A percentile compares a stretch with the other conserved stretches of the same genome.
phyloP scores from a whole-genome alignment of 2,113 vertebrate genomes.

The Cololabis saira region DNA sequence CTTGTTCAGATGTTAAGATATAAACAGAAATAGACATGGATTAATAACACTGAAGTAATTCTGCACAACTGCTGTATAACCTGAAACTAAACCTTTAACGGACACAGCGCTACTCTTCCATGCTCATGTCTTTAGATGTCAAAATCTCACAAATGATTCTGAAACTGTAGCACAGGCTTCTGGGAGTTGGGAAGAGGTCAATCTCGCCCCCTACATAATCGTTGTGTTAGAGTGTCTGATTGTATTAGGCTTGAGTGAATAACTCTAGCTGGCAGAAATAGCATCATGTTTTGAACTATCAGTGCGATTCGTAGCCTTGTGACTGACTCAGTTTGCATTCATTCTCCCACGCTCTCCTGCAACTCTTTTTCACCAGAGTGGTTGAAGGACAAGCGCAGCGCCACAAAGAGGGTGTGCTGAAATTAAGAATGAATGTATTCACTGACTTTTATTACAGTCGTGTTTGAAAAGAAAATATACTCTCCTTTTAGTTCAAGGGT shows the following conservation, averaged over 20 bases:
- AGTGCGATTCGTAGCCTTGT: conserved; percentile 60
- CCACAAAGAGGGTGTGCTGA: background rate
- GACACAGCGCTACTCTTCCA: background rate
- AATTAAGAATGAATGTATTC: conserved; percentile 56
- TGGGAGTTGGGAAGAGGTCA: conserved; percentile 69
- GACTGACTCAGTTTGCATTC: conserved; percentile 73
- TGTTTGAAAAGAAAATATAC: conserved; percentile 9
- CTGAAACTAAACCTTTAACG: background rate
- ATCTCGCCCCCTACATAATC: conserved; percentile 64
- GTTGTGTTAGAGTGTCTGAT: conserved; percentile 74
- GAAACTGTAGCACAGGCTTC: conserved; percentile 53
- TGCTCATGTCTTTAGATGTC: conserved; percentile 13
- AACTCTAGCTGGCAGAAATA: conserved; percentile 75
- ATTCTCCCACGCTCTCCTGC: conserved; percentile 65
- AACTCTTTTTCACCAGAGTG: conserved; percentile 37
- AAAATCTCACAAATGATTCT: conserved; percentile 42
- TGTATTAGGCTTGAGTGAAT: conserved; percentile 75
- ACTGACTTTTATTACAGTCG: conserved; percentile 24
- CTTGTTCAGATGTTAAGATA: too few relatives aligned
- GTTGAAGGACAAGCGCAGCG: conserved; percentile 55
- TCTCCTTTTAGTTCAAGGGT: too few relatives aligned
- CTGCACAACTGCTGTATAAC: background rate
- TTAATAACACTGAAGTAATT: background rate
- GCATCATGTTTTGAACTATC: conserved; percentile 74
- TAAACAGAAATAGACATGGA: background rate